Conservation (phyloP, 2,797 vertebrate species). For the Scolopax rusticola region DNA sequence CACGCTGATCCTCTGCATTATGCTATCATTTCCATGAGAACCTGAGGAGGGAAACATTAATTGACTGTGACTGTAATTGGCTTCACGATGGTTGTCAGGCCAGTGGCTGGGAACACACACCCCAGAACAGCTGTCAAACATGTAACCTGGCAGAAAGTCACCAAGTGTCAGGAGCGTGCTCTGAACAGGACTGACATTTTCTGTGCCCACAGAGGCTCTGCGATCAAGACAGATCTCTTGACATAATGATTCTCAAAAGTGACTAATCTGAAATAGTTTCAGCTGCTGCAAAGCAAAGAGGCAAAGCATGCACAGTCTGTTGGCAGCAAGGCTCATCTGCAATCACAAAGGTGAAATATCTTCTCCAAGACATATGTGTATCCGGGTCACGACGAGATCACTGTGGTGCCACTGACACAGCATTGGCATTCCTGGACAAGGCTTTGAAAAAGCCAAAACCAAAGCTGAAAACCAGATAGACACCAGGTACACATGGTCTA, state of each 20-base stretch:
- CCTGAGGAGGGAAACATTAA: conserved; percentile 78
- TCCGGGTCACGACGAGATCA: background rate
- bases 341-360: background rate
- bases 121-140: conserved; percentile 81
- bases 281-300: background rate
- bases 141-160: conserved; percentile 70
- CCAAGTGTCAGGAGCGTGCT: conserved; percentile 38
- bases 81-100: conserved; percentile 70
- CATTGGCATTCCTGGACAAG: background rate
- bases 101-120: conserved; percentile 66
- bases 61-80: conserved; percentile 80
- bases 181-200: conserved; percentile 55
- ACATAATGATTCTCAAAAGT: conserved; percentile 50
- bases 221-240: conserved; percentile 37
- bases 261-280: conserved; percentile 62
- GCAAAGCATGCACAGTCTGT: background rate
- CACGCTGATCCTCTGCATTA: conserved; percentile 56
- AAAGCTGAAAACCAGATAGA: background rate
- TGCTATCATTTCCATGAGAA: conserved; percentile 65
- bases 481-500: background rate
- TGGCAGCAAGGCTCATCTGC: background rate
- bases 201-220: conserved; percentile 24
- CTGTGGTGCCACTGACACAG: background rate
- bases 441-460: conserved; percentile 1
- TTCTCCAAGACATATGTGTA: background rate